phyloP scores from a whole-genome alignment of 2,888 invertebrate genomes.

The Mimachlamys varia region DNA sequence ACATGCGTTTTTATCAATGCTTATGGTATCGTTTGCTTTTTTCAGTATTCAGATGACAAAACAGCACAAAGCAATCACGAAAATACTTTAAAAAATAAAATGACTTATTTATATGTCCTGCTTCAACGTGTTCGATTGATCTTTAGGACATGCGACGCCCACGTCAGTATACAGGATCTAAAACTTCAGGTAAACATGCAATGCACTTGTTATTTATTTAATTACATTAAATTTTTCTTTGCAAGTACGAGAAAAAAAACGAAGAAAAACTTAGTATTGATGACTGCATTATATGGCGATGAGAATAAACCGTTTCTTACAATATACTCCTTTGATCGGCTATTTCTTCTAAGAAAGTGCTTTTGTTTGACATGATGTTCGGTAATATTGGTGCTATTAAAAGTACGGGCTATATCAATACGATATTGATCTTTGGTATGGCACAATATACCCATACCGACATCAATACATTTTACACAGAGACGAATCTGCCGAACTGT shows the following conservation, averaged over 20 bases:
- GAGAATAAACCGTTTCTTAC: neutral
- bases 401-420: neutral
- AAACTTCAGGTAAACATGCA: neutral
- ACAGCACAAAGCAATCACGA: neutral
- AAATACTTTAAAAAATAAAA: neutral
- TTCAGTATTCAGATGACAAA: neutral
- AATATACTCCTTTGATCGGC: neutral
- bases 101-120: neutral
- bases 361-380: neutral
- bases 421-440: neutral
- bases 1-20: neutral
- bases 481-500: neutral
- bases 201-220: neutral
- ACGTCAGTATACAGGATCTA: neutral
- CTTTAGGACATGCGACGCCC: neutral
- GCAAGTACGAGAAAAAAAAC: neutral
- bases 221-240: neutral
- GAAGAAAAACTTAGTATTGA: neutral
- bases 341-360: neutral
- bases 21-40: neutral
- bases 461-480: neutral
- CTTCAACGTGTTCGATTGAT: neutral
- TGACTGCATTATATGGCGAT: neutral
- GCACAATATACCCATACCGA: neutral
- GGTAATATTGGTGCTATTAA: neutral